Base-by-base conservation (phyloP, 1,140 invertebrate species). In the Yoshiicerus persimilis region DNA sequence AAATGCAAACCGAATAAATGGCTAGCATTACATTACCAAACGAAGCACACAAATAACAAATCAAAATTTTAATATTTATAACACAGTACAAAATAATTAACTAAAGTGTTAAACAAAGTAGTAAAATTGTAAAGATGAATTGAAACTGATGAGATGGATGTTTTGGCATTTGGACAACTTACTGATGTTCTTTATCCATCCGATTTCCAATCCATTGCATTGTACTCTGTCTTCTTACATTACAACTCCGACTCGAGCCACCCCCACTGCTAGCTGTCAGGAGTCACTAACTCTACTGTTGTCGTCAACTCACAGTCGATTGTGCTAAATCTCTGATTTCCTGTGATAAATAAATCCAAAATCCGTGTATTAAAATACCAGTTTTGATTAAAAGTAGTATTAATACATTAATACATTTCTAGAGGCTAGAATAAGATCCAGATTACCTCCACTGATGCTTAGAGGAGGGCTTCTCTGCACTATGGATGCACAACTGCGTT, bases 401-500 rank as follows among this genome's bases (percentile, higher is more conserved):
- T 39, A n/a, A 75, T 13, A 6, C 38, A 36, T 32, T 0, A 30
- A 36, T 10, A n/a, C 9, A n/a, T n/a, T n/a, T n/a, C n/a, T n/a
- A n/a, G n/a, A n/a, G n/a, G n/a, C n/a, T n/a, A n/a, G 23, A 8
- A 34, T 47, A 20, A 62, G 4, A 2, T 64, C 27, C 16, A 23
- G 23, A 32, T 41, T 5, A 62, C 39, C 47, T 56, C 80, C 87
- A 27, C 75, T 47, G 25, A 62, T 87, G 23, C 87, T 87, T 20
- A 64, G 83, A 13, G 87, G 87, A 38, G 87, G 87, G 41, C 80
- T 85, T n/a, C 34, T 25, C n/a, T 75, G 36, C 16, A 75, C 87
- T 32, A 88, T 85, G 6, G 87, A 88, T 13, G 87, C 87, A 75
- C 87, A 88, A 34, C 87, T 88, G 25, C 62, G 25, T 32, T 88